Conservation (phyloP, 2,888 invertebrate genomes). For the Eustalomyia histrio region DNA sequence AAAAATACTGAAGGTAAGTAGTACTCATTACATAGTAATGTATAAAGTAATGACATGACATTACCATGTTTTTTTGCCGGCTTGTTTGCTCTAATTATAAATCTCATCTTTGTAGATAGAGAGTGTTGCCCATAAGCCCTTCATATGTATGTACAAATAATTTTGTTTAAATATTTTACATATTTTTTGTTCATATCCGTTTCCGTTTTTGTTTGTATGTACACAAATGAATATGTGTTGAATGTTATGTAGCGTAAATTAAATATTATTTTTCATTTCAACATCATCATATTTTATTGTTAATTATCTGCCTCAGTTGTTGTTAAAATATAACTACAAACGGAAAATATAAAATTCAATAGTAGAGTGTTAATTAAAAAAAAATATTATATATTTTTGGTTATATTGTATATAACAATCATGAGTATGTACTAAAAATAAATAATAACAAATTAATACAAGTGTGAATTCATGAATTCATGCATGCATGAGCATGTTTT, state of each 20-base stretch:
- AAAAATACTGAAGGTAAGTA: too few relatives aligned
- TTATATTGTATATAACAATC: too few relatives aligned
- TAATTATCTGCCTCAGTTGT: conserved; percentile 52
- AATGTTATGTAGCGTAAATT: conserved; percentile 44
- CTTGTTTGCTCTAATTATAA: too few relatives aligned
- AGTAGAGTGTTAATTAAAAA: not conserved
- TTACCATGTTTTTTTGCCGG: too few relatives aligned
- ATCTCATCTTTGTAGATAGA: too few relatives aligned
- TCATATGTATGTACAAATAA: not conserved
- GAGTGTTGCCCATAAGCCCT: too few relatives aligned
- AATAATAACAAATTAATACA: too few relatives aligned
- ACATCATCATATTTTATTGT: conserved; percentile 39
- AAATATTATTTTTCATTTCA: conserved; percentile 52
- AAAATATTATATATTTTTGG: not conserved
- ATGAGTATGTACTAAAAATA: too few relatives aligned
- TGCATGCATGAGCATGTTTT: too few relatives aligned
- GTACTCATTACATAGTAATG: too few relatives aligned
- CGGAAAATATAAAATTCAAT: conserved; percentile 3
- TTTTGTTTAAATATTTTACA: not conserved
- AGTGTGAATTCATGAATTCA: too few relatives aligned
- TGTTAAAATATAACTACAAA: conserved; percentile 34
- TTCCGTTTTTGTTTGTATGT: conserved; percentile 46
- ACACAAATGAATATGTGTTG: conserved; percentile 22
- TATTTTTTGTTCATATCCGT: conserved; percentile 45
- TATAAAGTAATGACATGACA: too few relatives aligned